Evolutionary conservation across 2,797 vertebrate genomes (phyloP), one percentile per base, ranked within the genome.

Genomic region (Labeo calbasu): DNA sequence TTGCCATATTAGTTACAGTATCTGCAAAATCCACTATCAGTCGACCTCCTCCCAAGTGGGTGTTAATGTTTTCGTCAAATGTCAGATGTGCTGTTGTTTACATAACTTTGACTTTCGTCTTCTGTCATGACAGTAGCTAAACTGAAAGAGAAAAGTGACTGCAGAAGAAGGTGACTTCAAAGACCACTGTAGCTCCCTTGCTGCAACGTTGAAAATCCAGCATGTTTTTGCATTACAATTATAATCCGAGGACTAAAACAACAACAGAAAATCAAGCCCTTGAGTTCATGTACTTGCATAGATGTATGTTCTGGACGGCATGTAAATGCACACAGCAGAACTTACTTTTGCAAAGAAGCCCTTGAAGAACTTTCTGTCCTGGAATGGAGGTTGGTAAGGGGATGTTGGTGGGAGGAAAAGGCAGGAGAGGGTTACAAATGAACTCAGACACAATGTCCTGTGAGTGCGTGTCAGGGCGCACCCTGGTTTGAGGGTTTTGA

Each of bases 341-440:
- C 98, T 99, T 99, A 99, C 98, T 99, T 99, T 99, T 96, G 95
- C 95, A 99, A 99, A 99, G 97, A 99, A 98, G 97, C 97, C 97
- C 96, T 98, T 99, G 98, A 99, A 99, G 98, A 98, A 99, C 96
- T 99, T 99, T 96, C 98, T 99, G 98, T 99, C 98, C 98, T 99
- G 98, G 96, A 98, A 96, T 97, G 97, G 97, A 97, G 95, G 93
- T 92, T 96, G 95, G 68, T 86, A 85, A 89, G 70, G 82, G 85
- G 86, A 87, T 94, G 94, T 78, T 94, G 91, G 89, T 91, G 92
- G 89, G 94, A 93, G 96, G 95, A 98, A 96, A 98, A 99, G 96
- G 96, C 95, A 97, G 97, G 96, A 97, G 88, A 95, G 96, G 96
- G 97, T 99, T 99, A 98, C 94, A 96, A 95, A 94, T 92, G 93